Base-by-base conservation (phyloP, 64 coral and sea anemone species). In the Platygyra sinensis region DNA sequence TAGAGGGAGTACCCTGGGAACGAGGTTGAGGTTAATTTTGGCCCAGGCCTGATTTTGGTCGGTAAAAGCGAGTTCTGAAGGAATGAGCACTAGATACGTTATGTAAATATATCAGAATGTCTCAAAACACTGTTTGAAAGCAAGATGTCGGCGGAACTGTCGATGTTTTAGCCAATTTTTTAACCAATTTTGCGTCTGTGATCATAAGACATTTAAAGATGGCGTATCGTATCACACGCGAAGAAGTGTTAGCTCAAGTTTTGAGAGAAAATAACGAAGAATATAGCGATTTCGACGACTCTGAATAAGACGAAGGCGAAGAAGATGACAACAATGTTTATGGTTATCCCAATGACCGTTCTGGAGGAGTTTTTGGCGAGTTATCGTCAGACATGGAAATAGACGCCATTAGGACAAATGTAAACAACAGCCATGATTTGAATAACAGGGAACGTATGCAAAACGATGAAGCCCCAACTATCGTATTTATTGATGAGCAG, bases 91-190 rank as follows among this genome's bases (percentile, higher is more conserved):
- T 55, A 79, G 76, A 52, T 79, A 79, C n/a, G 49, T 79, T 22
- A 79, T 79, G 76, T 57, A 79, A 79, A 79, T 18, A 55, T 79
- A 79, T 79, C 76, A 55, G 76, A 79, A 79, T 79, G 50, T 79
- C 76, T 54, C 10, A 50, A n/a, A n/a, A n/a, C n/a, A n/a, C n/a
- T n/a, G n/a, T n/a, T n/a, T n/a, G n/a, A n/a, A n/a, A n/a, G n/a
- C 42, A 52, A 54, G 76, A 52, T 52, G 24, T 57, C 4, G 5
- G 30, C 12, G 42, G 76, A 50, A 50, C 33, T 79, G 76, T 79
- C 19, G 9, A 52, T 79, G 76, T 54, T 24, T 79, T 50, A 52
- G 76, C 22, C 42, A 52, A 52, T 57, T 18, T 52, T 27, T 52
- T 50, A 50, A 79, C 76, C 52, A 18, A 50, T 79, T 79, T 79